Conservation (phyloP, 2,888 invertebrate species). For the Syrphus vitripennis region DNA sequence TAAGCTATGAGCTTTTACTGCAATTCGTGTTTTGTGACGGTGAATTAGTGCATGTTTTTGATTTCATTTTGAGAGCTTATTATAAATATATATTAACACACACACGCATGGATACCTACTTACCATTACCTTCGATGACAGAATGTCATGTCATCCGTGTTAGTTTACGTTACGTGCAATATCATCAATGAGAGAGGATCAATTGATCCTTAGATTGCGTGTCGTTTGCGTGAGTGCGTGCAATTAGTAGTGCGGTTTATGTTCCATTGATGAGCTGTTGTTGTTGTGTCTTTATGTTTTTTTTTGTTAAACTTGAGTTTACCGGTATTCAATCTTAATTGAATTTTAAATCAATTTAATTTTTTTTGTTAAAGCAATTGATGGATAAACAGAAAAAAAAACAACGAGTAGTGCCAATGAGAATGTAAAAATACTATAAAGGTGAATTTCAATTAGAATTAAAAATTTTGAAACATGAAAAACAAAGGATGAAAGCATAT, state of each 20-base stretch:
- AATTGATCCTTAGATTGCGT: constrained; percentile 70
- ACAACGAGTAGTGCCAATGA: background rate
- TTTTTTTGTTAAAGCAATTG: background rate
- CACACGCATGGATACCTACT: background rate
- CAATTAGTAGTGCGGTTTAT: constrained; percentile 39
- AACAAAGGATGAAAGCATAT: background rate
- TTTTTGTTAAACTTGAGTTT: constrained; percentile 60
- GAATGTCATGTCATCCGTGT: constrained; percentile 36
- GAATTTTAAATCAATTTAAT: constrained; percentile 22
- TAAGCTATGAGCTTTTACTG: background rate
- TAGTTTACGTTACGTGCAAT: constrained; percentile 39
- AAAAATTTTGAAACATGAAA: background rate
- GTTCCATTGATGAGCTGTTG: constrained; percentile 28
- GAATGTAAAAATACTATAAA: background rate
- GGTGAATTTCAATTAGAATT: background rate
- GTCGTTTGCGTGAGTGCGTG: constrained; percentile 70
- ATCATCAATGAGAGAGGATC: constrained; percentile 64
- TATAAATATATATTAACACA: background rate
- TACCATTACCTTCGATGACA: constrained; percentile 1
- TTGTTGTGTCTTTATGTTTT: constrained; percentile 21
- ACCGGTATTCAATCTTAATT: constrained; percentile 44
- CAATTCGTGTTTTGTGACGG: constrained; percentile 25
- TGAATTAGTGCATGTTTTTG: constrained; percentile 26
- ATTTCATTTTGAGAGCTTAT: background rate
- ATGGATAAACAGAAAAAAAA: constrained; percentile 35